Conservation (phyloP, 2,888 invertebrate genomes). For the Leptopterna dolabrata region DNA sequence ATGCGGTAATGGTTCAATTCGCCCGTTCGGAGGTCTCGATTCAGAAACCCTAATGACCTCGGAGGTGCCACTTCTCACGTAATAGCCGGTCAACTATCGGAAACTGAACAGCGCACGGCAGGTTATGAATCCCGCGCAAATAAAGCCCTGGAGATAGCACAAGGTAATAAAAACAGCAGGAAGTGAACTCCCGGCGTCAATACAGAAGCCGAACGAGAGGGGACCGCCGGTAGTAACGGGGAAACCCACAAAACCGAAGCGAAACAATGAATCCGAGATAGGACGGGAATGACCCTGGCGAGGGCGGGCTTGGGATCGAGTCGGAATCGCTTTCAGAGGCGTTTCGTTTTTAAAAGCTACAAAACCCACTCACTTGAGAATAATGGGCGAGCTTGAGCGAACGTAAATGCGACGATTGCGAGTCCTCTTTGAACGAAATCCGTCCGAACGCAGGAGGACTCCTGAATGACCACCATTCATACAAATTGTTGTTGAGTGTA, state of each 20-base stretch:
- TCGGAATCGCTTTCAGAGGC: background rate
- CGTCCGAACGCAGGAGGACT: background rate
- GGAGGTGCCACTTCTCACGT: background rate
- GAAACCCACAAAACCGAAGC: slow-evolving; percentile 17
- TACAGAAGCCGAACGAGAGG: background rate
- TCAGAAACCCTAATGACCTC: background rate
- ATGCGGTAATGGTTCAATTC: background rate
- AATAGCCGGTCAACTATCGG: background rate
- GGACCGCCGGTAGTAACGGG: background rate
- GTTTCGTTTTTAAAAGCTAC: background rate
- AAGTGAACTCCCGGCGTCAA: background rate
- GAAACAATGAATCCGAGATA: slow-evolving; percentile 22
- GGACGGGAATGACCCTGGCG: background rate
- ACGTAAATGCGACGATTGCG: background rate
- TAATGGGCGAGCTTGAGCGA: background rate
- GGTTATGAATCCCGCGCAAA: background rate
- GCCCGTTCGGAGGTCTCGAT: background rate
- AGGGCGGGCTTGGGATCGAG: background rate
- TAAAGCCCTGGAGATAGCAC: background rate
- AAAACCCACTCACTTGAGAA: background rate
- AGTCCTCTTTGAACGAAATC: background rate
- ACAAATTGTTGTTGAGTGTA: background rate
- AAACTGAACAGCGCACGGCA: background rate
- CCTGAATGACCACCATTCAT: background rate
- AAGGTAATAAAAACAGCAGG: slow-evolving; percentile 6